Percentiles rank a stretch among this genome's conserved stretches.
Evolutionary conservation across 2,113 vertebrate genomes (phyloP).

Genomic region (Urocolius indicus): DNA sequence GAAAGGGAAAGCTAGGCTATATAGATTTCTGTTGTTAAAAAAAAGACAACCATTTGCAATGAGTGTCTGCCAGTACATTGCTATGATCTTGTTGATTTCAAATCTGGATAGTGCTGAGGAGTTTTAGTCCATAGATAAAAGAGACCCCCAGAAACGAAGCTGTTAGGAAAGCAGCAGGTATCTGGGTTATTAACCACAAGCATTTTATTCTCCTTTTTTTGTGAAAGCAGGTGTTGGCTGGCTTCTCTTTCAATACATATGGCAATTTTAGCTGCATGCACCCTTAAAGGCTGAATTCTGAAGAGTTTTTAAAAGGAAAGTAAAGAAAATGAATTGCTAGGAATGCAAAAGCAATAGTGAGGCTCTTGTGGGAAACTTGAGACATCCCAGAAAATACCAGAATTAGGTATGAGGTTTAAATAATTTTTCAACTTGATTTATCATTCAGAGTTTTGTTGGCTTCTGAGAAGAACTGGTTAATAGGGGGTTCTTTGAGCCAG

Average conservation of each 20-base stretch:
- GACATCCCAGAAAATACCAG: not conserved
- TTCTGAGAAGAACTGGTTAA: not conserved
- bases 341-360: not conserved
- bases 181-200: not conserved
- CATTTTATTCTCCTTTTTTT: not conserved
- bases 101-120: not conserved
- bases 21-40: not conserved
- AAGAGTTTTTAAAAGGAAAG: not conserved
- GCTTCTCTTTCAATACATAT: not conserved
- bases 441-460: not conserved
- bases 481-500: not conserved
- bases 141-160: not conserved
- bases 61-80: not conserved
- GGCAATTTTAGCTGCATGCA: not conserved
- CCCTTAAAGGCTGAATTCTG: not conserved
- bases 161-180: not conserved
- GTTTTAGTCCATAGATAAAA: not conserved
- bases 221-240: not conserved
- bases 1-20: not conserved
- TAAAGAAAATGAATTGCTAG: not conserved
- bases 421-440: not conserved
- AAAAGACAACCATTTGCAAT: not conserved
- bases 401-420: not conserved
- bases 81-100: not conserved
- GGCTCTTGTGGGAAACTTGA: not conserved